Conservation (phyloP, 2,113 vertebrate species). For the Amphilophus citrinellus region DNA sequence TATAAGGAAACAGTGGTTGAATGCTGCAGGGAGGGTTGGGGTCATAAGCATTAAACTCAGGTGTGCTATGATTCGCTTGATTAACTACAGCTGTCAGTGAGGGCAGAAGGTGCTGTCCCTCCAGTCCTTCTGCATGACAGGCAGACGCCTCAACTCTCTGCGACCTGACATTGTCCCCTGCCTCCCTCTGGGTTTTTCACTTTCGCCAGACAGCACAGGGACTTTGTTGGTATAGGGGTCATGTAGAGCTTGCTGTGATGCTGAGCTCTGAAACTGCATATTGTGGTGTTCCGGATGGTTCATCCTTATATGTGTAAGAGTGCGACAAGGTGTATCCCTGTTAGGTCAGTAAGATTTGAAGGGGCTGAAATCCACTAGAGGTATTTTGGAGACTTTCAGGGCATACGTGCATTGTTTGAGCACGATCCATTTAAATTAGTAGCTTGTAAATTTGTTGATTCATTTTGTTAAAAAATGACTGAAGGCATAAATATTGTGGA, state of each 20-base stretch:
- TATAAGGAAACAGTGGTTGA: slow-evolving; percentile 29
- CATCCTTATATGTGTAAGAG: slow-evolving; percentile 17
- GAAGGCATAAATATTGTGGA: no score
- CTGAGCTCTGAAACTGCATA: slow-evolving; percentile 6
- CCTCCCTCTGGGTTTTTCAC: slow-evolving; percentile 41
- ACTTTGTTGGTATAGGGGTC: slow-evolving; percentile 39
- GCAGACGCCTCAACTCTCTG: slow-evolving; percentile 41
- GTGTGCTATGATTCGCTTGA: slow-evolving; percentile 63
- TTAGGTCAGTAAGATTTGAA: slow-evolving; percentile 35
- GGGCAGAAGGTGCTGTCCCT: slow-evolving; percentile 52
- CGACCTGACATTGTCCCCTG: slow-evolving; percentile 35
- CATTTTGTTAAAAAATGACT: background rate
- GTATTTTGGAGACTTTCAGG: background rate
- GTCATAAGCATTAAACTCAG: slow-evolving; percentile 64
- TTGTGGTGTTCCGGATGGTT: background rate
- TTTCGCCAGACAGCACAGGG: slow-evolving; percentile 60
- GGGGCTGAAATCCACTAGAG: slow-evolving; percentile 18
- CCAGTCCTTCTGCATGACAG: slow-evolving; percentile 49
- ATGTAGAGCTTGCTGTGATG: slow-evolving; percentile 37
- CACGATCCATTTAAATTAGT: background rate
- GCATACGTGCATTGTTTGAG: background rate
- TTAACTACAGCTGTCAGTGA: slow-evolving; percentile 71
- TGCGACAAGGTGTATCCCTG: slow-evolving; percentile 10
- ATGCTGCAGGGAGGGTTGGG: slow-evolving; percentile 17
- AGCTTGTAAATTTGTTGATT: background rate